Base-by-base conservation (phyloP, 2,113 vertebrate genomes). In the Prochilodus magdalenae region DNA sequence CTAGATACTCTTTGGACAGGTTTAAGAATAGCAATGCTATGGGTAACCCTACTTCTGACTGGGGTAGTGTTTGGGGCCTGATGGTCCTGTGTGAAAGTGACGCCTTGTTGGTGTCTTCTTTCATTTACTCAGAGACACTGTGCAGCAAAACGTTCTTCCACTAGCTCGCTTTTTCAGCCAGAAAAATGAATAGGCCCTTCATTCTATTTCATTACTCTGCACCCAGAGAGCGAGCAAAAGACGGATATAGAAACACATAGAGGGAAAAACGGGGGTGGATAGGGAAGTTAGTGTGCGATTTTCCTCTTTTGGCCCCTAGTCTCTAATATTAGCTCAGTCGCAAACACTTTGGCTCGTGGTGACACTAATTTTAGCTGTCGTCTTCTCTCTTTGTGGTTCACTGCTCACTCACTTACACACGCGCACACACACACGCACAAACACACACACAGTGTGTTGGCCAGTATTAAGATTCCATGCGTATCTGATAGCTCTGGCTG, bases 381-480 rank as follows among this genome's bases (percentile, higher is more conserved):
- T 86, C 29, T 77, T 77, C 74, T 80, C 57, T 27, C 47, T 22
- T 27, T 33, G 66, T 71, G 66, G 26, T 75, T 84, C 26, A 60
- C 27, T 1, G 15, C 20, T 24, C 57, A n/a, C 47, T 5, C 75
- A 62, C n/a, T n/a, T n/a, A n/a, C n/a, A n/a, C n/a, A n/a, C n/a
- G n/a, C n/a, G n/a, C n/a, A n/a, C n/a, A n/a, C n/a, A n/a, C 67
- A 40, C 49, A 22, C 36, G 63, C 11, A 29, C 63, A 30, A 13
- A 60, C 59, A 40, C 75, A 63, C 69, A 55, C 60, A 27, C 51
- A 73, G 6, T 71, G 67, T 36, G 71, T 27, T 66, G 72, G 29
- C 47, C 36, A 49, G 51, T 88, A 87, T 93, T 88, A 88, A 80
- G 75, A 91, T 92, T 89, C 83, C 36, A 83, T 87, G 51, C 81